phyloP scores from a whole-genome alignment of 1,140 invertebrate genomes.

The Drosophila repletoides region DNA sequence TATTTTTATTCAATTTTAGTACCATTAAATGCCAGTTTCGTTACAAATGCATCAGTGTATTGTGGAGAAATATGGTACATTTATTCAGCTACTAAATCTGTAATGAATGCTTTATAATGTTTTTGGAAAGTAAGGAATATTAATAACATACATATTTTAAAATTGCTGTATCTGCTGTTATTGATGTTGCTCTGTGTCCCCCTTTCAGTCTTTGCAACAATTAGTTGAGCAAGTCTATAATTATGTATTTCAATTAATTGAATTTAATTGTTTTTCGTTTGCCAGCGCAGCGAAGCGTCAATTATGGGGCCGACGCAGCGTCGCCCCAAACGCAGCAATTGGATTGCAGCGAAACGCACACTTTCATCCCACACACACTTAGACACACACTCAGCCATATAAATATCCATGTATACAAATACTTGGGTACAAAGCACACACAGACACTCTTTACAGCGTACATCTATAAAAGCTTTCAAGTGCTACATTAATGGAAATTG shows the following conservation, averaged over 20 bases:
- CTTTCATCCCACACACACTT: constrained; percentile 5
- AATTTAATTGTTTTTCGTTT: constrained; percentile 78
- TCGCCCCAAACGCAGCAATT: constrained; percentile 59
- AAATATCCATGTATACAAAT: neutral
- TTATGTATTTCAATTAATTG: constrained; percentile 69
- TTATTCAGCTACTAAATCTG: no score
- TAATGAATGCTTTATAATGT: neutral
- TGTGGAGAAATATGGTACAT: no score
- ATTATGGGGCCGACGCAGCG: constrained; percentile 45
- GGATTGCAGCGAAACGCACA: constrained; percentile 59
- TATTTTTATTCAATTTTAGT: no score
- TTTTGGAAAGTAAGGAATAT: neutral
- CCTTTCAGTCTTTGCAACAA: constrained; percentile 11
- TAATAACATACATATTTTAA: no score
- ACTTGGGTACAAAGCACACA: neutral
- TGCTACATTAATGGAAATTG: constrained; percentile 35
- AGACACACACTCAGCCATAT: neutral
- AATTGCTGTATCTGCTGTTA: constrained; percentile 40
- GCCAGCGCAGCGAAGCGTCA: constrained; percentile 64
- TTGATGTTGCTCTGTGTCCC: constrained; percentile 3
- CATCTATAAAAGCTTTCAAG: constrained; percentile 35
- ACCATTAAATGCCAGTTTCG: no score
- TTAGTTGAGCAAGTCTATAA: constrained; percentile 41
- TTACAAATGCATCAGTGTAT: no score
- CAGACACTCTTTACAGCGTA: constrained; percentile 1